Evolutionary conservation across 1,140 invertebrate genomes (phyloP).

Genomic region (Temnothorax nylanderi): DNA sequence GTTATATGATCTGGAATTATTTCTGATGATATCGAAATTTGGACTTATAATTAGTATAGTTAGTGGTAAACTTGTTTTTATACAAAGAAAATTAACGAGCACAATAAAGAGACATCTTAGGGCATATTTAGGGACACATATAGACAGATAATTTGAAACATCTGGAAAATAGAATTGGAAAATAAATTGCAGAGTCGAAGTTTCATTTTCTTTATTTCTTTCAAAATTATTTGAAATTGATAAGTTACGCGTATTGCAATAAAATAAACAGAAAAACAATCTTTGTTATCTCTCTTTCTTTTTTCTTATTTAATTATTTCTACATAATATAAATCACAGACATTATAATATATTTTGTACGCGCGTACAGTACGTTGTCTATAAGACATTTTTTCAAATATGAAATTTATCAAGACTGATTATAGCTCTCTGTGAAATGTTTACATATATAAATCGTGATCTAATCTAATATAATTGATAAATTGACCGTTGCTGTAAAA

Average conservation of each 20-base stretch:
- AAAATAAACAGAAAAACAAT: background rate
- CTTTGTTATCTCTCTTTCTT: background rate
- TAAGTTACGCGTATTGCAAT: background rate
- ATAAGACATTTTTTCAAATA: background rate
- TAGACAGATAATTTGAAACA: background rate
- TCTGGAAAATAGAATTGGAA: background rate
- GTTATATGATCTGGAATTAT: background rate
- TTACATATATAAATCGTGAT: background rate
- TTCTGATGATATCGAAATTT: slow-evolving; percentile 3
- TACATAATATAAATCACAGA: background rate
- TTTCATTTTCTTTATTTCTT: background rate
- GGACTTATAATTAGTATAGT: too few species aligned
- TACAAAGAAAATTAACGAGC: background rate
- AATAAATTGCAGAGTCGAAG: background rate
- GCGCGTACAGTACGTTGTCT: background rate
- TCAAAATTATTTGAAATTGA: background rate
- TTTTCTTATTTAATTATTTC: background rate
- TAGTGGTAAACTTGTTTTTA: background rate
- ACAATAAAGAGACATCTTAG: background rate
- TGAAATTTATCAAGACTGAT: background rate
- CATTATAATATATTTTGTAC: background rate
- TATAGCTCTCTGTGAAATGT: background rate
- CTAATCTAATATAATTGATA: background rate
- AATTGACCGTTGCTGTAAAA: background rate
- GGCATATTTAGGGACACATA: background rate